phyloP scores from a whole-genome alignment of 2,888 invertebrate genomes.

The Synergus laeviventris region DNA sequence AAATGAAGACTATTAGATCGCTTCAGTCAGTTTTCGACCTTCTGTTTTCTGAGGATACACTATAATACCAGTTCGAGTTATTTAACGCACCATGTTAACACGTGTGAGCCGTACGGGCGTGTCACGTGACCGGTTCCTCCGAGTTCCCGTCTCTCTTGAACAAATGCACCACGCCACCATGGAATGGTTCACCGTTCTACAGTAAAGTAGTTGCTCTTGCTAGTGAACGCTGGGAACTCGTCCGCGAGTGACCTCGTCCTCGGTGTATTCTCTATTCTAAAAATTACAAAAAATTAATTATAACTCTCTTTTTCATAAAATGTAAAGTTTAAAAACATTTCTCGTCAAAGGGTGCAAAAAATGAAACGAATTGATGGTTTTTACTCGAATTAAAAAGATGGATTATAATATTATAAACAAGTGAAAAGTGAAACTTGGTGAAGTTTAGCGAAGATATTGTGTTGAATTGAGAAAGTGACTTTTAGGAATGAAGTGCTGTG shows the following conservation, averaged over 20 bases:
- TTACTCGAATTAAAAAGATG: background rate
- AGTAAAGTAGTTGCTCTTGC: constrained; percentile 40
- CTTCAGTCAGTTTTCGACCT: background rate
- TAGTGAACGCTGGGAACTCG: constrained; percentile 47
- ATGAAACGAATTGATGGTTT: background rate
- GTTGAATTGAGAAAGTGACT: background rate
- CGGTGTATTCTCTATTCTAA: background rate
- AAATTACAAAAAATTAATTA: background rate
- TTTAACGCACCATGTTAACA: constrained; percentile 37
- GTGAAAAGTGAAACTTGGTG: constrained; percentile 1
- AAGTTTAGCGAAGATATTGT: background rate
- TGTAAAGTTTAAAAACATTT: background rate
- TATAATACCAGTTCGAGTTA: constrained; percentile 27
- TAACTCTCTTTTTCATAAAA: background rate
- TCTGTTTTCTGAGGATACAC: constrained; percentile 8
- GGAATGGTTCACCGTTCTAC: constrained; percentile 14
- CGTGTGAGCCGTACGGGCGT: constrained; percentile 51
- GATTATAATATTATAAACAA: constrained; percentile 11
- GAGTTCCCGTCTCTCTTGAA: constrained; percentile 22
- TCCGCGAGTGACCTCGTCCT: constrained; percentile 42
- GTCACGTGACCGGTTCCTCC: constrained; percentile 57
- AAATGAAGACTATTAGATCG: background rate
- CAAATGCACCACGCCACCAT: constrained; percentile 20
- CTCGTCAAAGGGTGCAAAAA: background rate
- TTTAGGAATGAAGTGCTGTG: constrained; percentile 11